Percentiles rank a stretch among this genome's conserved stretches.
Evolutionary conservation across 1,140 invertebrate species (phyloP).

Genomic region (Papilio glaucus): DNA sequence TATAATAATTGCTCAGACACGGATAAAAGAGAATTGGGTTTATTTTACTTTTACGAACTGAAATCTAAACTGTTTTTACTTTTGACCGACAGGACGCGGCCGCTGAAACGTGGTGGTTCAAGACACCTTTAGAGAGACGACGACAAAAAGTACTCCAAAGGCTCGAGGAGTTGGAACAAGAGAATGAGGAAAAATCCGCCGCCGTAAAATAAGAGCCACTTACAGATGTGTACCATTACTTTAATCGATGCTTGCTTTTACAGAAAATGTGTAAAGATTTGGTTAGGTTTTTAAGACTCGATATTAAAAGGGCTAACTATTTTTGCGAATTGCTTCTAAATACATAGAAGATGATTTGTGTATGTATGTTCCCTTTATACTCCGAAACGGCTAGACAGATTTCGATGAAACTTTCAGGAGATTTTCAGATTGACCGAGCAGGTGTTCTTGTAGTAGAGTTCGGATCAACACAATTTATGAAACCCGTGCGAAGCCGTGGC

Average conservation of each 20-base stretch:
- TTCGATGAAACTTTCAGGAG: too few relatives aligned
- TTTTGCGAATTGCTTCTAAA: background rate
- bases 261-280: background rate
- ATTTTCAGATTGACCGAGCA: too few relatives aligned
- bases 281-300: background rate
- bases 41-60: too few relatives aligned
- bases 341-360: too few relatives aligned
- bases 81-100: slow-evolving; percentile 80
- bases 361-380: too few relatives aligned
- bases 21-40: too few relatives aligned
- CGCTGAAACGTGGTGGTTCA: slow-evolving; percentile 86
- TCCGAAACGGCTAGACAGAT: too few relatives aligned
- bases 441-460: too few relatives aligned
- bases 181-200: slow-evolving; percentile 82
- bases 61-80: background rate
- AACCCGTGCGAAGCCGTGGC: too few relatives aligned
- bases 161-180: slow-evolving; percentile 81
- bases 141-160: slow-evolving; percentile 84
- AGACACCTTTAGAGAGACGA: slow-evolving; percentile 87
- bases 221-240: background rate
- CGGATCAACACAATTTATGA: too few relatives aligned
- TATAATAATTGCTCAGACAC: too few relatives aligned
- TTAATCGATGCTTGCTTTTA: background rate
- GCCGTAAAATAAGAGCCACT: slow-evolving; percentile 71
- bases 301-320: background rate